Evolutionary conservation across 2,888 invertebrate genomes (phyloP), one percentile per base, ranked within the genome.

Genomic region (Crematogaster levior): DNA sequence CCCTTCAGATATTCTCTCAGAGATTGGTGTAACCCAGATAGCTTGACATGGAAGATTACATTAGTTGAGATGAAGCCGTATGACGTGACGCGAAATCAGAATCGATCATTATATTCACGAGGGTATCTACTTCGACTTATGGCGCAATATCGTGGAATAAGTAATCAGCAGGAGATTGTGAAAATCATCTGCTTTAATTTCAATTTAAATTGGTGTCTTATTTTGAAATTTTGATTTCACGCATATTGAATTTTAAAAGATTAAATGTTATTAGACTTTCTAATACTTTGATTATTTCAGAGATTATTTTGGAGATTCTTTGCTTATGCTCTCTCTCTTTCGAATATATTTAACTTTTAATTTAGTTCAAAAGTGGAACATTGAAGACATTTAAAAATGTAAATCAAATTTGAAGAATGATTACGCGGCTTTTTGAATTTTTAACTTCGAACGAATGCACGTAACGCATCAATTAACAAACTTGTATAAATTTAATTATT

Each of bases 401-500:
- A 68, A 79, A 79, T 79, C 56, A 43, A 68, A 46, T 53, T 79
- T 65, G n/a, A 43, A 63, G 37, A 61, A 51, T 63, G 63, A 75
- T 63, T 75, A 43, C 53, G 53, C 18, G 63, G 15, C 46, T 40
- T 79, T 79, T 77, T 77, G 56, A 68, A 77, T 68, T 56, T 79
- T 79, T 79, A 68, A 79, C 75, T 61, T 48, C 3, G 37, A 21
- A n/a, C 58, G 74, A 10, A 60, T 12, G 24, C 58, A 34, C 60
- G 24, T 61, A 80, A 58, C 58, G 60, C 80, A 79, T 68, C 77
- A 79, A 68, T 79, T 79, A 79, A 68, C 68, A 68, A 79, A 79
- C 77, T 79, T 79, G 77, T 68, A 79, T 79, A 79, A 79, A 79
- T 79, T 79, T 79, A 79, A 79, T 79, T 79, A 79, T 79, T 79